Base-by-base conservation (phyloP, 2,888 invertebrate species). In the Aethes cnicana region DNA sequence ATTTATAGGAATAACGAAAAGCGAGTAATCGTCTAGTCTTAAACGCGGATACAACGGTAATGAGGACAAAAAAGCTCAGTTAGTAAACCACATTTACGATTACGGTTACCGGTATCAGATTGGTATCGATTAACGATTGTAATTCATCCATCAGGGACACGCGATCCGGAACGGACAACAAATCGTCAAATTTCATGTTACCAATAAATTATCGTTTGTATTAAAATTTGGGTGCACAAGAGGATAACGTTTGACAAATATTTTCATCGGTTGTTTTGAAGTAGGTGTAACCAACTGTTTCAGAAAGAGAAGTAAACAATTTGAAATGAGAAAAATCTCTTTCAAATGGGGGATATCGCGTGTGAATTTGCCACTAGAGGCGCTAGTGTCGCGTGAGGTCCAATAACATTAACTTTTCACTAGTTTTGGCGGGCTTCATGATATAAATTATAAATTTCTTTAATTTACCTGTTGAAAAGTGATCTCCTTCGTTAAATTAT, bases 81-180 rank as follows among this genome's bases (percentile, higher is more conserved):
- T 66, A n/a, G n/a, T 70, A 68, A 44, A 32, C 46, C 37, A 3
- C 12, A 30, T 25, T 52, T 17, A 23, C 44, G 66, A 69, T 69
- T 69, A 66, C 66, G 68, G 69, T 72, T 66, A 64, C 58, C 46
- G 63, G 59, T 72, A 73, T 68, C 68, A 64, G 59, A 67, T 75
- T 68, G 68, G 68, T 72, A 64, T 63, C 44, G 37, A 53, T 48
- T 56, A 48, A 16, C 25, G 11, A 44, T 18, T 23, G 33, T 52
- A 25, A 58, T 58, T 59, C 64, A 64, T 66, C 59, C 62, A 56
- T 47, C 47, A 52, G 53, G 53, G 54, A 58, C 81, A 79, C 76
- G 79, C 81, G 64, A 77, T 60, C 61, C 47, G 39, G 39, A 50
- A 49, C 21, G 43, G 37, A 35, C 33, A 42, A 26, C 30, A 30